Base-by-base conservation (phyloP, 2,888 invertebrate genomes). In the Metalampra italica region DNA sequence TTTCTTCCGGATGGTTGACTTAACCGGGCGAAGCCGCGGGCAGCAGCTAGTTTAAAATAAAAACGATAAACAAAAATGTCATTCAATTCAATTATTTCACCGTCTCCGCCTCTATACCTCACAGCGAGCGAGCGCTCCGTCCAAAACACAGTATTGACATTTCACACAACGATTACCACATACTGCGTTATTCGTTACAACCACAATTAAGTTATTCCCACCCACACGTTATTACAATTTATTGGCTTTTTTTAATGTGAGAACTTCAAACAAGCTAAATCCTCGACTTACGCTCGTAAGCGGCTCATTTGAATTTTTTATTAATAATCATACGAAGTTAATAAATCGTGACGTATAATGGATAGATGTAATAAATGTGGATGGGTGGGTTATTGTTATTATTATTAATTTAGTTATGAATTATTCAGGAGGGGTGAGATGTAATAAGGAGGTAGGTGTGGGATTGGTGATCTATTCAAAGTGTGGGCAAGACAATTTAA, bases 361-460 rank as follows among this genome's bases (percentile, higher is more conserved):
- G 64, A 64, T 61, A 61, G 64, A 75, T 68, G 75, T 75, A 75
- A 69, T 46, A 66, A 64, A 64, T 62, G 59, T 59, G 59, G 71
- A 62, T 14, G 66, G 66, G 30, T 54, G 62, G 59, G 60, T 73
- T 75, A 76, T 77, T 82, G 78, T 77, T 80, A 79, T 77, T 78
- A 71, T 75, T 82, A 84, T 78, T 86, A 86, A 87, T 84, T 82
- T 79, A 61, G 71, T 66, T 70, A 84, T 87, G 83, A 86, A 86
- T 86, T 71, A 85, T 83, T 79, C 78, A 81, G 63, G 64, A 65
- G 65, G 69, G 74, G 69, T 56, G 59, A 55, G 53, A 54, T 53
- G 53, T 53, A 47, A 49, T 50, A 49, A 32, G 50, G 45, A 40
- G 45, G 55, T 50, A 47, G 51, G 42, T 47, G 36, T 36, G 36